A percentile compares a stretch with the other conserved stretches of the same genome.
These are phyloP conservation scores for Biston betularia DNA, from an alignment of 2,888 invertebrate genomes.

Conservation along the genomic window DNA sequence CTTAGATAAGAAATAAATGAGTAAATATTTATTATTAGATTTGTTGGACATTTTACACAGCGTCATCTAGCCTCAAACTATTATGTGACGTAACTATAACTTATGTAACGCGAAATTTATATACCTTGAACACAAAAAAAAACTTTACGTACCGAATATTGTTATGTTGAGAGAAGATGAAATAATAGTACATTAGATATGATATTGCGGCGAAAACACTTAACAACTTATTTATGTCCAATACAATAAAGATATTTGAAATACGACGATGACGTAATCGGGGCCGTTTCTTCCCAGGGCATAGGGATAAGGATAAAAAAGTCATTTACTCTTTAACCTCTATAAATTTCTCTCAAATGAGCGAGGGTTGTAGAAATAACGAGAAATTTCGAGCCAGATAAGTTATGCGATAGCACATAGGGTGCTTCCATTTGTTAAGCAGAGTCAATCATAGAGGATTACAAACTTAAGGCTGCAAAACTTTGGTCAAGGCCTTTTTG, in stretches of 20 bases:
- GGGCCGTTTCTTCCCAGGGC: slow-evolving; percentile 9
- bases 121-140: too few species aligned
- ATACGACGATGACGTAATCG: slow-evolving; percentile 14
- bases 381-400: slow-evolving; percentile 18
- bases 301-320: slow-evolving; percentile 24
- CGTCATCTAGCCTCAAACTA: too few species aligned
- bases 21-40: too few species aligned
- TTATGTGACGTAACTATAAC: too few species aligned
- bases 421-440: background rate
- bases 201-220: too few species aligned
- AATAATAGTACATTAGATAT: too few species aligned
- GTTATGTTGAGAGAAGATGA: background rate
- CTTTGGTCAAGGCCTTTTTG: background rate
- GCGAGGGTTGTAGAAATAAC: slow-evolving; percentile 15
- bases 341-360: slow-evolving; percentile 29
- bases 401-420: slow-evolving; percentile 22
- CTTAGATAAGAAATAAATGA: too few species aligned
- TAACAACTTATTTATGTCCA: background rate
- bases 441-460: background rate
- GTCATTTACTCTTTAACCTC: slow-evolving; percentile 29
- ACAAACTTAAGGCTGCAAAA: background rate
- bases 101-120: too few species aligned
- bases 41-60: too few species aligned
- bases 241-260: slow-evolving; percentile 15
- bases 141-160: too few species aligned